A percentile compares a stretch with the other conserved stretches of the same genome.
phyloP scores from a whole-genome alignment of 2,113 vertebrate genomes.

The Polypterus senegalus region DNA sequence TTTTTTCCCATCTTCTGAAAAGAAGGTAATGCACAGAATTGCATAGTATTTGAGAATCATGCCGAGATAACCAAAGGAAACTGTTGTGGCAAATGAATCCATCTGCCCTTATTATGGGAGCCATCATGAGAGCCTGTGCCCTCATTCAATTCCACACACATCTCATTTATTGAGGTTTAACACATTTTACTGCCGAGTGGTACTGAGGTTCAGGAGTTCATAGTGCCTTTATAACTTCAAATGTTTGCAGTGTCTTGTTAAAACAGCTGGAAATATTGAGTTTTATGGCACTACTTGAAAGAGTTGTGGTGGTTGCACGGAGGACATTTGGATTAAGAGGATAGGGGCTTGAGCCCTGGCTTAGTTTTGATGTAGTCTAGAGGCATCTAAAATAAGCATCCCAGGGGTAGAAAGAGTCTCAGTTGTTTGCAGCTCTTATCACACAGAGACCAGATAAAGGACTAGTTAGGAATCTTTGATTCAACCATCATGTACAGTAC shows the following conservation, averaged over 20 bases:
- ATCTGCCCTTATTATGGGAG: constrained; percentile 13
- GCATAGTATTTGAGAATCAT: constrained; percentile 68
- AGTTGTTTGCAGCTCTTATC: neutral
- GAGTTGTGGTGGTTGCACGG: neutral
- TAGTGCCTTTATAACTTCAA: neutral
- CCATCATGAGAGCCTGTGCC: neutral
- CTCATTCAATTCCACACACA: neutral
- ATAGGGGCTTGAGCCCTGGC: neutral
- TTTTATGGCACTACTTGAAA: constrained; percentile 1
- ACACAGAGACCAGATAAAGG: neutral
- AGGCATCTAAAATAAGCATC: neutral
- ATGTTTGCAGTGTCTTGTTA: neutral
- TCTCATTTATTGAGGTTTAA: neutral
- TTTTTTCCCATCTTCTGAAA: neutral
- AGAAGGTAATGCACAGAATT: constrained; percentile 61
- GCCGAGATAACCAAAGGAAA: constrained; percentile 60
- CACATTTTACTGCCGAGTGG: neutral
- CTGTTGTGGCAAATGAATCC: constrained; percentile 57
- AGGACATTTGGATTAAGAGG: neutral
- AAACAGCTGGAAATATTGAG: neutral
- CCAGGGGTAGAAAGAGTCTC: neutral
- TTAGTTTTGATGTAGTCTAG: neutral
- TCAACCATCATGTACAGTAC: too few relatives aligned
- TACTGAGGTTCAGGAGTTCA: neutral
- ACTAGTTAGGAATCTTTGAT: too few relatives aligned